These are phyloP conservation scores for Marmota flaviventris DNA, from an alignment of 2,113 vertebrate species.

Conservation along the genomic window DNA sequence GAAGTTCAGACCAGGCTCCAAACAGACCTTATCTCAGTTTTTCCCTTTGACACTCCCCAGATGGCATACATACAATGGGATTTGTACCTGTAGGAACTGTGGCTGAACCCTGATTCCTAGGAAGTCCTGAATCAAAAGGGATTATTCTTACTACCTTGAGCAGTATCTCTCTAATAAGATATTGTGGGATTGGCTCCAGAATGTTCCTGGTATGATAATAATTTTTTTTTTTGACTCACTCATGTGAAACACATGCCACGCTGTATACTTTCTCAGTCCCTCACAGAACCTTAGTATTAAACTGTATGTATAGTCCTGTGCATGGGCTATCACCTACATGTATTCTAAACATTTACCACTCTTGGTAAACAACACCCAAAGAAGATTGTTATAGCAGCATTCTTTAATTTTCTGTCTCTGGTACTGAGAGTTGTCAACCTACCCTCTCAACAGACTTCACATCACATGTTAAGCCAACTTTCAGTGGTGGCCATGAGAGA, in stretches of 20 bases:
- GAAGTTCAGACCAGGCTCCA: not conserved
- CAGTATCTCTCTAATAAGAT: not conserved
- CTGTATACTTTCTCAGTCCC: not conserved
- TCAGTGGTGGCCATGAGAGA: not conserved
- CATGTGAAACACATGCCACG: not conserved
- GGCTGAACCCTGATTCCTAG: not conserved
- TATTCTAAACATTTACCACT: not conserved
- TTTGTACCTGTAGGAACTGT: not conserved
- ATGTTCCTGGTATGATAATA: not conserved
- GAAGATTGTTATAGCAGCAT: not conserved
- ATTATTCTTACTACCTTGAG: not conserved
- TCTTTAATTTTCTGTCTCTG: not conserved
- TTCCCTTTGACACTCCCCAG: not conserved
- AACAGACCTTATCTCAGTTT: not conserved
- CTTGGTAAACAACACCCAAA: not conserved
- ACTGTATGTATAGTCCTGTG: not conserved
- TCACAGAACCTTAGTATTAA: not conserved
- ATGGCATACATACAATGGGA: not conserved
- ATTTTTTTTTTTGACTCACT: not conserved
- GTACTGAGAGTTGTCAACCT: not conserved
- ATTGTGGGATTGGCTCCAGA: not conserved
- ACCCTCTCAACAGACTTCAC: not conserved
- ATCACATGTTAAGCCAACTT: not conserved
- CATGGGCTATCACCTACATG: not conserved
- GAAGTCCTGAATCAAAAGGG: not conserved